phyloP scores from a whole-genome alignment of 1,140 invertebrate species.

The Agrilus planipennis region DNA sequence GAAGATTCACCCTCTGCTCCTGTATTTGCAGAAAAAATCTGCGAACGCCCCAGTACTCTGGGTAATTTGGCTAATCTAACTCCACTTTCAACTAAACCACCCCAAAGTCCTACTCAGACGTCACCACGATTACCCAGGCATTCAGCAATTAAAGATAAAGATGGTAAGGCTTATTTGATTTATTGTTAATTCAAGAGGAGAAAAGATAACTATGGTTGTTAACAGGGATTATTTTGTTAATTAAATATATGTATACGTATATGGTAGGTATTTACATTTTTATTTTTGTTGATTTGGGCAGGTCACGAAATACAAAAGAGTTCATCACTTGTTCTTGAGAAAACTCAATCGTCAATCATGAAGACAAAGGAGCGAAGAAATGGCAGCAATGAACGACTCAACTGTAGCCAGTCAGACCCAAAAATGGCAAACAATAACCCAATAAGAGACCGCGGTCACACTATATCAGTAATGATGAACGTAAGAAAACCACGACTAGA shows the following conservation, averaged over 20 bases:
- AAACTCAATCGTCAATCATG: constrained; percentile 10
- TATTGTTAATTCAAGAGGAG: no score
- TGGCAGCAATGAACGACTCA: constrained; percentile 17
- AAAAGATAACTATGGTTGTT: no score
- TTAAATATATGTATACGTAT: no score
- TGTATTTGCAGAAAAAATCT: constrained; percentile 10
- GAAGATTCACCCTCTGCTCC: no score
- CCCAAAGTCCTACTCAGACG: constrained; percentile 32
- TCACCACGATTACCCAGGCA: constrained; percentile 27
- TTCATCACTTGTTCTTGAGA: constrained; percentile 23
- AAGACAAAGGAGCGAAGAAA: constrained; percentile 17
- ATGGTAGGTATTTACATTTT: no score
- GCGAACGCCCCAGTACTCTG: constrained; percentile 19
- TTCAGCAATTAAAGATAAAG: constrained; percentile 5
- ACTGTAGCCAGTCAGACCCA: constrained; percentile 9
- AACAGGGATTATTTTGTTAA: no score
- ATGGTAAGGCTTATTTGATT: constrained; percentile 6
- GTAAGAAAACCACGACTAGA: constrained; percentile 26
- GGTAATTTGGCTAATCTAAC: constrained; percentile 17
- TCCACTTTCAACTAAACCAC: constrained; percentile 26
- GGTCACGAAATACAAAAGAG: constrained; percentile 31
- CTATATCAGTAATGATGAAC: constrained; percentile 77
- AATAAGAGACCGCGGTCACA: constrained; percentile 58
- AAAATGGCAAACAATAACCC: constrained; percentile 12
- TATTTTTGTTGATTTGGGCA: no score